Percentiles rank a stretch among this genome's conserved stretches.
Evolutionary conservation across 1,140 invertebrate genomes (phyloP).

Genomic region (Drosophila albomicans): DNA sequence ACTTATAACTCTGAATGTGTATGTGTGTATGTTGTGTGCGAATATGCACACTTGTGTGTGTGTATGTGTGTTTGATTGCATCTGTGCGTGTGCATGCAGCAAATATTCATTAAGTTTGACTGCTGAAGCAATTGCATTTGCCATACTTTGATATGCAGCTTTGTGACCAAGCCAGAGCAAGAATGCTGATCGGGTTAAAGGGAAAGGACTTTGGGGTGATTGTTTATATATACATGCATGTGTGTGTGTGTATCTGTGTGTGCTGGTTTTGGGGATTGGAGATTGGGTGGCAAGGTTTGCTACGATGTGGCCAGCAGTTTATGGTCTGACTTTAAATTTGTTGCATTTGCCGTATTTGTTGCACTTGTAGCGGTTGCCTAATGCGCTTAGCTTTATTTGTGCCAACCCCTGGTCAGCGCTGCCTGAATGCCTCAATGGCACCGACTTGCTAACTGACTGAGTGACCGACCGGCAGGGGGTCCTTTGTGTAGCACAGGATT

Average conservation of each 20-base stretch:
- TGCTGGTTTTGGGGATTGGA: not conserved
- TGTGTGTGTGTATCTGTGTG: not conserved
- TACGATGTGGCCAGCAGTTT: slow-evolving; percentile 29
- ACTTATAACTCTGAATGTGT: slow-evolving; percentile 7
- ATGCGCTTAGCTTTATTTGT: slow-evolving; percentile 46
- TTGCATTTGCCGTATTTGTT: slow-evolving; percentile 28
- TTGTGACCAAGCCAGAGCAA: slow-evolving; percentile 28
- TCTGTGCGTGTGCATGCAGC: slow-evolving; percentile 30
- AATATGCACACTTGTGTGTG: not conserved
- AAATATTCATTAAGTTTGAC: slow-evolving; percentile 58
- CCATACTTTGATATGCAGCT: slow-evolving; percentile 36
- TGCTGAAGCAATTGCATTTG: slow-evolving; percentile 53
- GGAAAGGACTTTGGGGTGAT: not conserved
- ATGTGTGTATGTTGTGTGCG: not conserved
- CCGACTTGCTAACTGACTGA: not conserved
- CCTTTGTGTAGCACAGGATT: slow-evolving; percentile 6
- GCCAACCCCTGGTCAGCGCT: slow-evolving; percentile 9
- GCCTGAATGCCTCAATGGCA: no score
- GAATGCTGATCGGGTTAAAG: not conserved
- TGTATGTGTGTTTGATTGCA: slow-evolving; percentile 3
- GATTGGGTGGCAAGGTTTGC: not conserved
- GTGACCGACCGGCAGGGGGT: not conserved
- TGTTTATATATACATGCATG: not conserved
- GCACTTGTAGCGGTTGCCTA: slow-evolving; percentile 30
- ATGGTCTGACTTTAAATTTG: slow-evolving; percentile 52